These are phyloP conservation scores for Falco punctatus DNA, from an alignment of 2,113 vertebrate genomes.

Conservation along the genomic window DNA sequence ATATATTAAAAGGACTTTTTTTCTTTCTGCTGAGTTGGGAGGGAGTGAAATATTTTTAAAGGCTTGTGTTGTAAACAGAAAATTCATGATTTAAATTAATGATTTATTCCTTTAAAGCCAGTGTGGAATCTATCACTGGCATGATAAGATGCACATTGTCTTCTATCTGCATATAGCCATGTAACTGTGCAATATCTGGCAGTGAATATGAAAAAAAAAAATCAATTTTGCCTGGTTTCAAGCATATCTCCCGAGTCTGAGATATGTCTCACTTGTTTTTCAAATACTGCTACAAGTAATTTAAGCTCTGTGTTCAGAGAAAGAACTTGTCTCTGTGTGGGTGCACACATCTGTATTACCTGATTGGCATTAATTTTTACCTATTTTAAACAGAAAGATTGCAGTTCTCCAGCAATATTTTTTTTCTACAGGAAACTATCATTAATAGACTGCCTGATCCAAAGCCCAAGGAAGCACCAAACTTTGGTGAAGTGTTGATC, in stretches of 20 bases:
- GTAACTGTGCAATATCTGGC: slow-evolving; percentile 59
- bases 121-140: slow-evolving; percentile 58
- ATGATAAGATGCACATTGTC: slow-evolving; percentile 63
- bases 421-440: background rate
- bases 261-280: slow-evolving; percentile 72
- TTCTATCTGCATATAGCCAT: slow-evolving; percentile 73
- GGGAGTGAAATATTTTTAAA: slow-evolving; percentile 46
- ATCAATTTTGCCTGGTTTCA: slow-evolving; percentile 63
- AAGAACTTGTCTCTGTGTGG: background rate
- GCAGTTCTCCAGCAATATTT: background rate
- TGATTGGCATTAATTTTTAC: background rate
- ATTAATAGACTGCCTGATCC: background rate
- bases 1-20: slow-evolving; percentile 17
- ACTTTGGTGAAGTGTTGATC: background rate
- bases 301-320: slow-evolving; percentile 15
- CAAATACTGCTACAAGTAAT: slow-evolving; percentile 39
- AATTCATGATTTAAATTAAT: slow-evolving; percentile 72
- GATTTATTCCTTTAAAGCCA: slow-evolving; percentile 72
- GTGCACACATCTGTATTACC: background rate
- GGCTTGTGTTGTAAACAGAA: slow-evolving; percentile 47
- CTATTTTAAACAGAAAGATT: slow-evolving; percentile 20
- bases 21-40: slow-evolving; percentile 10
- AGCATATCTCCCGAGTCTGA: slow-evolving; percentile 67
- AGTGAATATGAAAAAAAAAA: slow-evolving; percentile 59
- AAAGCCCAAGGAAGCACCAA: background rate